Percentiles rank a stretch among this genome's conserved stretches.
phyloP scores from a whole-genome alignment of 1,140 invertebrate genomes.

The Medauroidea extradentata region DNA sequence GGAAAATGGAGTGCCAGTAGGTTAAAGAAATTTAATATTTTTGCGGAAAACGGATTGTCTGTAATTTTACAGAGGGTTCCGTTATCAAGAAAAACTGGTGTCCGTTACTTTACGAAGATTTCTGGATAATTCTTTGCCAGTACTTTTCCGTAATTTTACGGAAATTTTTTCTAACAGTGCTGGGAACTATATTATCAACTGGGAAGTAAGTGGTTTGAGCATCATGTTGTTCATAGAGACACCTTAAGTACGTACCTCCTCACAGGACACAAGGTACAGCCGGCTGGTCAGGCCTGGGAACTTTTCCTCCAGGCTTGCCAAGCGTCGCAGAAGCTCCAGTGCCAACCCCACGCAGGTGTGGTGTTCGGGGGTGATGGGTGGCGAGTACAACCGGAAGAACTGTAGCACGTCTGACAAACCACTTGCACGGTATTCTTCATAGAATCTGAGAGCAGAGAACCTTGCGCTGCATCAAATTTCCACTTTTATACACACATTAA shows the following conservation, averaged over 20 bases:
- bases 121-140: too few species aligned
- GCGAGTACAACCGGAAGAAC: constrained; percentile 69
- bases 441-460: constrained; percentile 53
- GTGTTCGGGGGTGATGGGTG: constrained; percentile 69
- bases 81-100: too few species aligned
- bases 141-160: too few species aligned
- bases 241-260: constrained; percentile 69
- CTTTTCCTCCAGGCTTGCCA: constrained; percentile 50
- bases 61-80: too few species aligned
- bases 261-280: constrained; percentile 77
- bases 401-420: constrained; percentile 54
- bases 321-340: constrained; percentile 65
- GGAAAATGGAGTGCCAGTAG: too few species aligned
- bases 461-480: not conserved
- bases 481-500: not conserved
- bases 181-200: too few species aligned
- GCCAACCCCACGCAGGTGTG: constrained; percentile 86
- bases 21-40: too few species aligned
- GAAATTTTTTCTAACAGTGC: too few species aligned
- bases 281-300: constrained; percentile 61
- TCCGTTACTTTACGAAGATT: too few species aligned
- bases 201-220: too few species aligned
- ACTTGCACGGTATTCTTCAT: constrained; percentile 62
- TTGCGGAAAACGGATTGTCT: too few species aligned
- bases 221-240: too few species aligned